Evolutionary conservation across 2,888 invertebrate species (phyloP).

Genomic region (Dolichopus griseipennis): DNA sequence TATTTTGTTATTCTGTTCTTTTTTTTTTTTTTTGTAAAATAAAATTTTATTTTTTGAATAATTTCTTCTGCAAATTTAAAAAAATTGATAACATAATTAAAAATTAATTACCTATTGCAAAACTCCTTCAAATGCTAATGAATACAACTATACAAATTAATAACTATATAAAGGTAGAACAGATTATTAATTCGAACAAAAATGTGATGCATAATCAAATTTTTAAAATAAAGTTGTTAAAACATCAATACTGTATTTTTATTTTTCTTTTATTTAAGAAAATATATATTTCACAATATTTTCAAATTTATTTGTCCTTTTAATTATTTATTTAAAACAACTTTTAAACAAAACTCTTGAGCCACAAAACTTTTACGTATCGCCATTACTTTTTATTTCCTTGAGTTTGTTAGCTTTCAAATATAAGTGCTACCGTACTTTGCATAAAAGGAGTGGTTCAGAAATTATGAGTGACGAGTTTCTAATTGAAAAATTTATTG

Average conservation of each 20-base stretch:
- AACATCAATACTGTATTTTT: not conserved
- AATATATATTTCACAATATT: not conserved
- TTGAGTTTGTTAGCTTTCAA: not conserved
- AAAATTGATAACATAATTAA: too few species aligned
- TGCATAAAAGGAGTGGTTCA: too few species aligned
- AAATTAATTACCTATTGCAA: not conserved
- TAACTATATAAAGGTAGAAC: not conserved
- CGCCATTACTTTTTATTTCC: not conserved
- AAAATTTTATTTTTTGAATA: too few species aligned
- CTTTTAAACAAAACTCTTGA: not conserved
- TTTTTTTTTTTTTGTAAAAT: not conserved
- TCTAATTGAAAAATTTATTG: too few species aligned
- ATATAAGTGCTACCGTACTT: not conserved
- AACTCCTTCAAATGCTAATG: not conserved
- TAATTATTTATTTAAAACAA: not conserved
- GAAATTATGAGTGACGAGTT: too few species aligned
- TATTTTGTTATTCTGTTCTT: not conserved
- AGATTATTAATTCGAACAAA: not conserved
- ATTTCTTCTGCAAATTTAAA: too few species aligned
- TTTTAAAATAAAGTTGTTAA: not conserved
- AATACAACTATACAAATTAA: not conserved
- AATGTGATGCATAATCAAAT: constrained; percentile 1
- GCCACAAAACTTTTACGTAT: not conserved
- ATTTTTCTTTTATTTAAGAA: not conserved
- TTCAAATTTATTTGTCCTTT: not conserved